Evolutionary conservation across 2,888 invertebrate species (phyloP).

Genomic region (Thyatira batis): DNA sequence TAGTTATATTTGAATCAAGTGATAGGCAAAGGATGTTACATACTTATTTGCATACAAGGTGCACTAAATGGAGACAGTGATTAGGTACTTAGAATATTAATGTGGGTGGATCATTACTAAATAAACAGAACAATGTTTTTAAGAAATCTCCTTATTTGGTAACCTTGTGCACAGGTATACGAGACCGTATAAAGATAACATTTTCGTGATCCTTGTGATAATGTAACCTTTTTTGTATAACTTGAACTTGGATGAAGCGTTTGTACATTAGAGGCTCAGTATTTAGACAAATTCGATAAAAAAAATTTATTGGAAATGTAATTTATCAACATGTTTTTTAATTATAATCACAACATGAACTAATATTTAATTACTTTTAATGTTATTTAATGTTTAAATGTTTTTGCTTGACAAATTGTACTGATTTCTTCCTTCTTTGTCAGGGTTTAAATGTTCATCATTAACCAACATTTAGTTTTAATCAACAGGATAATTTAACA

Average conservation of each 20-base stretch:
- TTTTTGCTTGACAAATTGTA: slow-evolving; percentile 50
- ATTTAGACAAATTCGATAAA: background rate
- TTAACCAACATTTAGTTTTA: background rate
- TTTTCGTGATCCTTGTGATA: background rate
- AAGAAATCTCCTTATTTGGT: background rate
- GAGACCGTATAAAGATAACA: background rate
- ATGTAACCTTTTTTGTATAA: background rate
- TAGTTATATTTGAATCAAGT: background rate
- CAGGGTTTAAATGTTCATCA: slow-evolving; percentile 33
- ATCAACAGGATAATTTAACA: slow-evolving; percentile 19
- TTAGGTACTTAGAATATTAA: no score
- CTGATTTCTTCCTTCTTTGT: slow-evolving; percentile 47
- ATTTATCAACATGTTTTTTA: background rate
- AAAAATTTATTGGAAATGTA: background rate
- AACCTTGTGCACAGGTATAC: background rate
- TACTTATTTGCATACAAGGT: background rate
- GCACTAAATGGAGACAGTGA: background rate
- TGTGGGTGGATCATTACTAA: no score
- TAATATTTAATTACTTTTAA: slow-evolving; percentile 11
- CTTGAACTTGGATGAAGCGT: background rate
- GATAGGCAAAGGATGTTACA: background rate
- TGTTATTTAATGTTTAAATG: slow-evolving; percentile 6
- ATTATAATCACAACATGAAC: background rate
- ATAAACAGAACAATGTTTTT: background rate
- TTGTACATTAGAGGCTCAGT: background rate